phyloP scores from a whole-genome alignment of 35 echinoderm and acorn worm genomes.

The Lytechinus variegatus region DNA sequence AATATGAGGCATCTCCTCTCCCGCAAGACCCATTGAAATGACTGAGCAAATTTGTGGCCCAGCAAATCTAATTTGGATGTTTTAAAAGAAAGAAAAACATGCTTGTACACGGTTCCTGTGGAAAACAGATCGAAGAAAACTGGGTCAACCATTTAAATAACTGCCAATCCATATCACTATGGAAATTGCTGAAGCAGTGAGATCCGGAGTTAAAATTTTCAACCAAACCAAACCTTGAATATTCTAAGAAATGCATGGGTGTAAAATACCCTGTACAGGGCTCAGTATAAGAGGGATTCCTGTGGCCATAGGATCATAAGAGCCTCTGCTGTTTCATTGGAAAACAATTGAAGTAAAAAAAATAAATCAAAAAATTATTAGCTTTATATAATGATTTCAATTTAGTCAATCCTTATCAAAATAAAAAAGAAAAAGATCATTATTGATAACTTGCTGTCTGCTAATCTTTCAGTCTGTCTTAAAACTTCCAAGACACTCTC shows the following conservation, averaged over 20 bases:
- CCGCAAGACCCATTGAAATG: neutral
- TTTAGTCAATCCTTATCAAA: too few species aligned
- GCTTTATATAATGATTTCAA: too few species aligned
- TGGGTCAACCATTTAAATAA: slow-evolving; percentile 3
- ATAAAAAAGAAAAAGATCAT: too few species aligned
- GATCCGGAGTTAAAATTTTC: neutral
- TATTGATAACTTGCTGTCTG: neutral
- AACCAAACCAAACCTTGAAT: too few species aligned
- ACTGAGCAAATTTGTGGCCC: slow-evolving; percentile 15
- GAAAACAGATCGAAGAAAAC: neutral
- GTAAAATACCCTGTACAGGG: too few species aligned
- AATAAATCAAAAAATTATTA: too few species aligned
- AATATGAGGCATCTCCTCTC: slow-evolving; percentile 15
- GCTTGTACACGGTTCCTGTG: neutral
- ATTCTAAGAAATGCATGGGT: too few species aligned
- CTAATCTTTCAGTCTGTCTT: neutral
- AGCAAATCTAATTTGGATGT: slow-evolving; percentile 40
- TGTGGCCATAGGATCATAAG: too few species aligned
- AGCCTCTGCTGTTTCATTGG: too few species aligned
- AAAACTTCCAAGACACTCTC: neutral
- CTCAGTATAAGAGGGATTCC: too few species aligned
- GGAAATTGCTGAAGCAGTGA: neutral
- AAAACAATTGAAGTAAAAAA: too few species aligned
- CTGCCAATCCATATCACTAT: neutral
- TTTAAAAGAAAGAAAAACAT: neutral